Evolutionary conservation across 37 sponge, comb jelly and placozoan species (phyloP).

Genomic region (Cladorhizidae sp.): DNA sequence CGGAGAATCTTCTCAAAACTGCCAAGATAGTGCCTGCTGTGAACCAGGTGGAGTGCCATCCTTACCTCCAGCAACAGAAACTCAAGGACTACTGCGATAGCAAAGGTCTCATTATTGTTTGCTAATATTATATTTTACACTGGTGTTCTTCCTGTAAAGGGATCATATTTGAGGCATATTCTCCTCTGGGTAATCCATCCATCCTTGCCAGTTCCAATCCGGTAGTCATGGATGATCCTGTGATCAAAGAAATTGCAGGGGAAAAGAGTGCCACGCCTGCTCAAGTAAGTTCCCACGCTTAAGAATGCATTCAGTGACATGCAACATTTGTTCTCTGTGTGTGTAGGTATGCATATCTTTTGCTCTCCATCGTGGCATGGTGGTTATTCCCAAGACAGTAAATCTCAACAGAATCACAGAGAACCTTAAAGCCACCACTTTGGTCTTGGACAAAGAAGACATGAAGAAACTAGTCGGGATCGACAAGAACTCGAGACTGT

Average conservation of each 20-base stretch:
- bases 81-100: conserved; percentile 78
- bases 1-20: conserved; percentile 69
- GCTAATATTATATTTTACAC: background rate
- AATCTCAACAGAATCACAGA: conserved; percentile 65
- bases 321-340: background rate
- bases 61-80: conserved; percentile 85
- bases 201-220: conserved; percentile 33
- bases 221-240: conserved; percentile 66
- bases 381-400: conserved; percentile 87
- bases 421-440: conserved; percentile 66
- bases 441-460: conserved; percentile 78
- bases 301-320: too few relatives aligned
- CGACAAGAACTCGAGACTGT: conserved; percentile 44
- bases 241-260: conserved; percentile 59
- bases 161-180: conserved; percentile 78
- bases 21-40: conserved; percentile 87
- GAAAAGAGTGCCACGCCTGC: conserved; percentile 70
- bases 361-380: conserved; percentile 59
- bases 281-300: conserved; percentile 42
- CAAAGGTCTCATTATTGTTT: conserved; percentile 39
- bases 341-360: conserved; percentile 64
- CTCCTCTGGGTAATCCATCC: conserved; percentile 77
- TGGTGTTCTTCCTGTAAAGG: conserved; percentile 9
- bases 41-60: conserved; percentile 89
- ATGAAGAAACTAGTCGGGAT: conserved; percentile 66